Base-by-base conservation (phyloP, 1,140 invertebrate genomes). In the Plutomurus gul region DNA sequence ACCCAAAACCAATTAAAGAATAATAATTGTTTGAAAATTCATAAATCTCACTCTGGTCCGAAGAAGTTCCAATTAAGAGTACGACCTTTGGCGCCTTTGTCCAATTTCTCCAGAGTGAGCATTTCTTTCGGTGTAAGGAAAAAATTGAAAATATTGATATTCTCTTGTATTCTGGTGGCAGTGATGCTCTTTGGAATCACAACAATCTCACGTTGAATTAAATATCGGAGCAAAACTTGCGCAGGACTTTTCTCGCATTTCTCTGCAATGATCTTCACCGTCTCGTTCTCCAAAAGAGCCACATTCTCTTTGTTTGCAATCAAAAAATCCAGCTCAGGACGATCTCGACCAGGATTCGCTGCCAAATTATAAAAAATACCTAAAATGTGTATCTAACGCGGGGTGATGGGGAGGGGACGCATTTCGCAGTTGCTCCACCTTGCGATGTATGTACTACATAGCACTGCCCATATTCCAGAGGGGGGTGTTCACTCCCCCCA, bases 111-210 rank as follows among this genome's bases (percentile, higher is more conserved):
- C 18, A 92, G 78, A 8, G 82, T 46, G n/a, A 86, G 79, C 82
- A 91, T 87, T 74, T 91, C 90, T 3, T 88, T 86, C 13, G 86
- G 80, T 16, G 81, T 86, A 16, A 92, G 83, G 76, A 86, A 84
- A 84, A 91, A 91, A 84, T 91, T 88, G 78, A 90, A 91, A 71
- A 92, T 87, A 20, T 84, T 72, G 20, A 82, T 85, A 84, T 89
- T 89, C 74, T 86, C 84, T 40, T 83, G 78, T 8, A 89, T 84
- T 72, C 87, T 80, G 13, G 82, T 56, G 8, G 84, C 71, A 47
- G 77, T 85, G 20, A 79, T 79, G 76, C 85, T 86, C 82, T 89
- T 89, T 46, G 88, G 87, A 36, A 89, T 85, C n/a, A 86, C 86
- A 65, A 82, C 84, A 25, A 88, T 81, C 25, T 85, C 84, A 60